Base-by-base conservation (phyloP, 2,113 vertebrate genomes). In the Aspiorhynchus laticeps region DNA sequence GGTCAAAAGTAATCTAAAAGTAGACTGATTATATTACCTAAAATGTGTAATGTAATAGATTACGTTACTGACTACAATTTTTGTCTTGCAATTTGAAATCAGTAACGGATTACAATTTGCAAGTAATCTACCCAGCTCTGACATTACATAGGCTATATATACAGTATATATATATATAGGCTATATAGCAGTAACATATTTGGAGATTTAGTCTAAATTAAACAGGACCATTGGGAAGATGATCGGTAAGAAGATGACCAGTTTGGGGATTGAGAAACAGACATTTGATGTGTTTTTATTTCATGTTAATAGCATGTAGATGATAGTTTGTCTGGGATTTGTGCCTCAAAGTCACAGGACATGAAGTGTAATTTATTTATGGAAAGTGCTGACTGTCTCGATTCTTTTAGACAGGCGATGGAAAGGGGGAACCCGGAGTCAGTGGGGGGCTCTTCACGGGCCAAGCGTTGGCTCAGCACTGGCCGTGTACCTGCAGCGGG, bases 401-500 rank as follows among this genome's bases (percentile, higher is more conserved):
- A 59, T 7, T 59, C 53, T 59, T 56, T 56, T 7, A 56, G 1
- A 24, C 53, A 59, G 53, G 7, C 53, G 21, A 59, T 59, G 53
- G 26, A 56, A 48, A 79, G 48, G 48, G 76, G 76, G 48, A 79
- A 36, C 48, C 76, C 76, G 53, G 53, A 65, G n/a, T 63, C 80
- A 65, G 59, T 4, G 36, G 31, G 31, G 79, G 59, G 26, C 33
- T 43, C 3, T 81, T 28, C 17, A 31, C 17, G 8, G 51, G 79
- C 53, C 59, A 75, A 33, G 7, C 21, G 11, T 75, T 63, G 79
- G 67, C 61, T 56, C 65, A 38, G 84, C 31, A n/a, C 59, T 61
- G 36, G 36, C 74, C 15, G 36, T 11, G 0, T 31, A 91, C 93
- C 92, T 73, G 88, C 71, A 63, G 90, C 84, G 87, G 86, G 24